Base-by-base conservation (phyloP, 2,888 invertebrate genomes). In the Mactromeris polynyma region DNA sequence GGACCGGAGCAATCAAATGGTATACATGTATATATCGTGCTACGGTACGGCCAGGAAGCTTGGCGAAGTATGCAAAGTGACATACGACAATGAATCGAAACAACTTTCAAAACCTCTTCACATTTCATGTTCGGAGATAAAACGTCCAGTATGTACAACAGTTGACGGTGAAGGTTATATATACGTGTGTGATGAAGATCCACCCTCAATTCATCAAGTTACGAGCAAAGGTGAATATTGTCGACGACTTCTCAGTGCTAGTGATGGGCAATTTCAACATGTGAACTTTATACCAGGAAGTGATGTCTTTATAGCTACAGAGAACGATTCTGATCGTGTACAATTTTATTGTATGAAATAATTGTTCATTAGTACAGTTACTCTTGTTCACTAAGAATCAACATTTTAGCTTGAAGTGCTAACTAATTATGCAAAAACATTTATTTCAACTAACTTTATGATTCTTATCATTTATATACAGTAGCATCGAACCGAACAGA, bases 181-280 rank as follows among this genome's bases (percentile, higher is more conserved):
- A 11, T 90, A 86, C 64, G 81, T 90, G 2, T 90, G 90, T 84
- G 88, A 88, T 51, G 77, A 84, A 26, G 64, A 90, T 36, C 86
- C 90, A 0, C 86, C 88, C 0, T 58, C 86, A 1, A 80, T 86
- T 31, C 88, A 88, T 17, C 90, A 90, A 58, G 54, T 90, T 14
- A 33, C 46, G 1, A 58, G 79, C 17, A 31, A 84, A 40, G 90
- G 90, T 19, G 64, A 38, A 69, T 88, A 90, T 54, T 84, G 86
- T 54, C 84, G 88, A 19, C 58, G 69, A 40, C 42, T 90, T 33
- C 64, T 90, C 11, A 83, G 83, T 19, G 40, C 86, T 11, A 77
- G 73, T 46, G 64, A 81, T 21, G 90, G 86, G 17, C 88, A 90
- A 38, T 90, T 83, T 77, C 90, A 90, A 26, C 90, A 90, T 83